Percentiles rank a stretch among this genome's conserved stretches.
These are phyloP conservation scores for Atherinosoma microstoma DNA, from an alignment of 2,797 vertebrate genomes.

Conservation along the genomic window DNA sequence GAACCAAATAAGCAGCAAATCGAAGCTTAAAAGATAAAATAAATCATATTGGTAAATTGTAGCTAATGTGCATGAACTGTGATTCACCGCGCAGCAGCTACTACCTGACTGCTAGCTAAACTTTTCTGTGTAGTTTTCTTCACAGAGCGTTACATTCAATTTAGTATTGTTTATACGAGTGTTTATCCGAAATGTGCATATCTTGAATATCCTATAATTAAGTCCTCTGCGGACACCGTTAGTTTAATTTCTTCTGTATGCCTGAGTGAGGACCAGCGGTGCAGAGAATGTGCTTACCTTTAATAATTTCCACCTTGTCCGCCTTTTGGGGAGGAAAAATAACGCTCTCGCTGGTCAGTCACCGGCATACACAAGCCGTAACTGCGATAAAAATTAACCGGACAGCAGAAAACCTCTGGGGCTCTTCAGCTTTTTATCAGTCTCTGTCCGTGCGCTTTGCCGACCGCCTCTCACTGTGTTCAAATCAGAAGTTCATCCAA, in stretches of 20 bases:
- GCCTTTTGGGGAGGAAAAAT: constrained; percentile 24
- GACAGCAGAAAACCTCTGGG: constrained; percentile 22
- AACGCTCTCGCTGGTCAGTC: constrained; percentile 27
- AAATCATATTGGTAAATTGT: not conserved
- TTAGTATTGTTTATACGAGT: not conserved
- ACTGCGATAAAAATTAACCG: not conserved
- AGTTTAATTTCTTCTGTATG: not conserved
- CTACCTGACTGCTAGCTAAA: constrained; percentile 44
- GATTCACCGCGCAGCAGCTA: not conserved
- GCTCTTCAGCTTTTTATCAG: constrained; percentile 11
- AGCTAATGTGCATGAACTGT: not conserved
- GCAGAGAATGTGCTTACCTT: constrained; percentile 65
- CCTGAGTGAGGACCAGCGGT: not conserved
- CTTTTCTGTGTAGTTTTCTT: constrained; percentile 56
- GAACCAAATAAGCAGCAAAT: not conserved
- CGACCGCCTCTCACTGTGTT: constrained; percentile 72
- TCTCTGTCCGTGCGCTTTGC: constrained; percentile 43
- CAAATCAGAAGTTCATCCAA: constrained; percentile 86
- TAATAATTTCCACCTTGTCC: constrained; percentile 64
- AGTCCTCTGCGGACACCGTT: not conserved
- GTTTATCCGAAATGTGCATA: not conserved
- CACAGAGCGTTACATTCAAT: constrained; percentile 5
- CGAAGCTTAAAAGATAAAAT: not conserved
- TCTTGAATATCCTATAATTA: too few species aligned
- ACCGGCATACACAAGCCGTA: constrained; percentile 4